These are phyloP conservation scores for Akabosia matsudoensis DNA, from an alignment of 1,140 invertebrate species.

Conservation along the genomic window DNA sequence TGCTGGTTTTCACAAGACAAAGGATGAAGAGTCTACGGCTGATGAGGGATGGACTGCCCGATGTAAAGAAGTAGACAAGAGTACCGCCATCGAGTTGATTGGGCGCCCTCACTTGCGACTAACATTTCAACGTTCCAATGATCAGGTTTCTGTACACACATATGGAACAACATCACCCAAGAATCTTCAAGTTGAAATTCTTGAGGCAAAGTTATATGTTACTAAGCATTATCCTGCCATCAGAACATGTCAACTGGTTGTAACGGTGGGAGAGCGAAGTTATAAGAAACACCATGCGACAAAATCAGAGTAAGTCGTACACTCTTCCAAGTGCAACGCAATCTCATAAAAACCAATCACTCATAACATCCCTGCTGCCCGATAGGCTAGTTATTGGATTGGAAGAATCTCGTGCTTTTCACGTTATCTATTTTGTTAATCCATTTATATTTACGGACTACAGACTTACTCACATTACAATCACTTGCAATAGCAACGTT, in stretches of 20 bases:
- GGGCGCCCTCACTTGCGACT: background rate
- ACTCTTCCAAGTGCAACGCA: background rate
- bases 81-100: background rate
- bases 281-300: background rate
- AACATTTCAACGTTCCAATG: background rate
- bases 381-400: background rate
- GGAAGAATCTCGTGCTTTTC: constrained; percentile 28
- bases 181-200: background rate
- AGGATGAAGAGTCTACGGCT: background rate
- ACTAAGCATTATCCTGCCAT: background rate
- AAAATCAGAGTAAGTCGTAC: background rate
- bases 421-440: constrained; percentile 34
- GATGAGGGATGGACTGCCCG: background rate
- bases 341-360: background rate
- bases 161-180: background rate
- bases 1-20: background rate
- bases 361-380: background rate
- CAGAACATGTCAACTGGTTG: background rate
- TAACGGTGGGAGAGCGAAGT: too few relatives aligned
- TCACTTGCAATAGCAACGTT: constrained; percentile 32
- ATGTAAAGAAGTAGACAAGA: background rate
- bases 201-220: background rate
- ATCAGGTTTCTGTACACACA: background rate
- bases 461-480: constrained; percentile 18
- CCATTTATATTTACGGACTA: constrained; percentile 38